Evolutionary conservation across 2,113 vertebrate species (phyloP).

Genomic region (Scomber scombrus): DNA sequence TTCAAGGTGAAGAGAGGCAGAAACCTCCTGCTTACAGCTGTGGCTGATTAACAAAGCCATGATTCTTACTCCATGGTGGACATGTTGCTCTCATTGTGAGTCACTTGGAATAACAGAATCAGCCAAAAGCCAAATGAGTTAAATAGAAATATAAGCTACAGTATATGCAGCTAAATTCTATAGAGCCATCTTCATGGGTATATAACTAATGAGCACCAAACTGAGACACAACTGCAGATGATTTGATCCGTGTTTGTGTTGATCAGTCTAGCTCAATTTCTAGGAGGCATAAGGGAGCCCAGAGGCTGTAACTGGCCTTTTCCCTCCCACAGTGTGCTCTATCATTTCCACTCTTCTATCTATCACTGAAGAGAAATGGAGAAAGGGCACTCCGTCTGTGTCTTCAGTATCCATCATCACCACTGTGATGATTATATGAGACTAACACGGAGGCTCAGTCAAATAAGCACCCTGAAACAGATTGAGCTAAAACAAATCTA

Average conservation of each 20-base stretch:
- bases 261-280: constrained; percentile 49
- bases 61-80: background rate
- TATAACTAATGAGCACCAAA: constrained; percentile 9
- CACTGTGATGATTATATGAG: constrained; percentile 28
- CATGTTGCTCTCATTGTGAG: background rate
- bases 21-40: background rate
- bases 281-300: constrained; percentile 38
- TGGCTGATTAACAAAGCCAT: constrained; percentile 19
- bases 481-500: background rate
- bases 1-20: constrained; percentile 34
- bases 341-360: constrained; percentile 51
- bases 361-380: constrained; percentile 42
- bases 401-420: constrained; percentile 39
- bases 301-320: constrained; percentile 61
- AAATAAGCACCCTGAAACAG: constrained; percentile 30
- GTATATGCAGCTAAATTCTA: background rate
- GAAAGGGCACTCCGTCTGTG: constrained; percentile 45
- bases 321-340: constrained; percentile 33
- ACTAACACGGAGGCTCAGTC: constrained; percentile 30
- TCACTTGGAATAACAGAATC: constrained; percentile 17
- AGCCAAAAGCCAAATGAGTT: background rate
- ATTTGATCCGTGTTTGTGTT: constrained; percentile 42
- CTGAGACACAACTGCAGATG: constrained; percentile 9
- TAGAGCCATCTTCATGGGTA: background rate
- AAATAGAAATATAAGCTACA: background rate